Evolutionary conservation across 2,797 vertebrate species (phyloP), one percentile per base, ranked within the genome.

Genomic region (Halcyon leucocephala): DNA sequence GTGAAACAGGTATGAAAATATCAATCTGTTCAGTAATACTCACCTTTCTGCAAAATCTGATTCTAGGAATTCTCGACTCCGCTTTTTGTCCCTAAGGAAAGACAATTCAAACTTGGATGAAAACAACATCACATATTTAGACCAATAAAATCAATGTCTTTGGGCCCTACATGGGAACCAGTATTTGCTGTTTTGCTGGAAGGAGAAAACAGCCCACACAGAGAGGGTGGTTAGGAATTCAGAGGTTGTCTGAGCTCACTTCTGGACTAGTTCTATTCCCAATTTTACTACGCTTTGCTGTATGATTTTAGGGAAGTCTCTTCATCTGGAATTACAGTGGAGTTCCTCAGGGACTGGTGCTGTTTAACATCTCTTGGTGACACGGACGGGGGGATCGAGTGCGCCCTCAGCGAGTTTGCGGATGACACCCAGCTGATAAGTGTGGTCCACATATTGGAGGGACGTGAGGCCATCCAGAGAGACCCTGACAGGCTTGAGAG

Each of bases 21-120:
- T 15, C 86, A 49, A 37, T 14, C 74, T 3, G 60, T 61, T 93
- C 79, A 89, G 2, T 70, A 72, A 61, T 85, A 98, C 98, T 98
- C 88, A 99, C 98, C 98, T 98, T 95, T 99, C 98, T 91, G 98
- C 99, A 97, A 98, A 98, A 96, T 98, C 98, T 37, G 98, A 97
- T 86, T 99, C 98, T 95, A 99, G 97, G 90, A 98, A 98, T 96
- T 99, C 98, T 95, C 98, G 98, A 93, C 97, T 96, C 79, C 98
- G 97, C 96, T 99, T 99, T 97, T 98, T 98, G 97, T 98, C 98
- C 97, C 99, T 99, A 95, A 95, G 86, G 97, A 85, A 96, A 97
- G 92, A 95, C 41, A 97, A 95, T 93, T 77, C 96, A 65, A 93
- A 89, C 66, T 86, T 82, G 55, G n/a, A 35, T 77, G 69, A 96